Evolutionary conservation across 2,113 vertebrate genomes (phyloP).

Genomic region (Cyprinodon tularosa): DNA sequence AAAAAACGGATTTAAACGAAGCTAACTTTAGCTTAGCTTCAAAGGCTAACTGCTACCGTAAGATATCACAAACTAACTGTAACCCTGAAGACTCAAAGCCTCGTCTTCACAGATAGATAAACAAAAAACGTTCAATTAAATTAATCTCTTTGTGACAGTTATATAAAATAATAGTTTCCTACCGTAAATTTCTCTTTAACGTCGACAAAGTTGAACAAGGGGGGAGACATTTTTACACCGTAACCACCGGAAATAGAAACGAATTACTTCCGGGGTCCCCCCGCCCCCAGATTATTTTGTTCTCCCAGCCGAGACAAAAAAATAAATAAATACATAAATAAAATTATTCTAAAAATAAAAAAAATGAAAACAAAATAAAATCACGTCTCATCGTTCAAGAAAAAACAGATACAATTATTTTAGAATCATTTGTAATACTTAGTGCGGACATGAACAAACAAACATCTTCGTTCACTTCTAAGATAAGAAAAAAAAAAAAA

Average conservation of each 20-base stretch:
- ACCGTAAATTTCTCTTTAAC: conserved; percentile 82
- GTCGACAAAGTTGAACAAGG: conserved; percentile 77
- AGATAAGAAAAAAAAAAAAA: no score
- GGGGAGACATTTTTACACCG: conserved; percentile 74
- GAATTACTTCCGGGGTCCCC: conserved; percentile 43
- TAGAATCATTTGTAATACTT: no score
- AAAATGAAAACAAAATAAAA: no score
- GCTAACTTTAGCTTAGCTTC: conserved; percentile 46
- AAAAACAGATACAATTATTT: no score
- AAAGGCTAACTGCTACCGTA: conserved; percentile 15
- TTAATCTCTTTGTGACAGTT: accelerated
- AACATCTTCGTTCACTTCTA: no score
- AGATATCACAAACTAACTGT: background rate
- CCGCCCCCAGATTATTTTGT: no score
- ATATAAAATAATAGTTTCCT: background rate
- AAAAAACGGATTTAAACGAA: background rate
- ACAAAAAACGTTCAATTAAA: accelerated
- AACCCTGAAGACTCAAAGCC: background rate
- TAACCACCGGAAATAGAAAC: conserved; percentile 8
- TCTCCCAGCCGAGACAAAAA: no score
- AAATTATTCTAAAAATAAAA: no score
- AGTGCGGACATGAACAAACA: no score
- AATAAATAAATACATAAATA: no score
- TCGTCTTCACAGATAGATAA: accelerated
- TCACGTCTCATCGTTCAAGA: no score